Base-by-base conservation (phyloP, 2,888 invertebrate species). In the Sycophila texana region DNA sequence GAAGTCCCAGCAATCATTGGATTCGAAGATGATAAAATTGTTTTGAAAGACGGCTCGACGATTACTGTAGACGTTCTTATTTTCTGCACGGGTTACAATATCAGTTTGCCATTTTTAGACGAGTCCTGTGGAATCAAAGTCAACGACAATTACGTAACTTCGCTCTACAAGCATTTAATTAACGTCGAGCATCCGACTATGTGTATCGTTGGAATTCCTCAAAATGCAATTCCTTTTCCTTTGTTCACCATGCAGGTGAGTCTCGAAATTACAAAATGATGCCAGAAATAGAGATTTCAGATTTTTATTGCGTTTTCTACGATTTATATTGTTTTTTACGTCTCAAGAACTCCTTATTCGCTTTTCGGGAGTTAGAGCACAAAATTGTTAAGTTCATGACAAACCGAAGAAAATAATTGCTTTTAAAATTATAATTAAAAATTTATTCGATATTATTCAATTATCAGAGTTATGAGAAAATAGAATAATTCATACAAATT, bases 1-100 rank as follows among this genome's bases (percentile, higher is more conserved):
- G 61, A 76, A 7, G 76, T 76, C 0, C 22, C n/a, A 4, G 76
- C 73, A 7, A 65, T 80, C 14, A 70, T 70, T 1, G 66, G 57
- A 61, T 77, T 78, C 14, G 66, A 73, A n/a, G 18, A 58, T 39
- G 74, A 18, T 0, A 60, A 67, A 57, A 76, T 76, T 47, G 14
- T 80, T 67, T 94, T 96, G 83, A 87, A 91, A 53, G 95, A 95
- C 86, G 39, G 0, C 26, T 92, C 92, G 0, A 91, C 90, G 79
- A 92, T 94, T 83, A 91, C 92, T 13, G 91, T 94, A 16, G 95
- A 96, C 86, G 92, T 92, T 20, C 91, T 95, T 22, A 91, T 96
- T 82, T 93, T 94, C 86, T 95, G 95, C 86, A 96, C 96, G 86
- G 96, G 96, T 0, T 96, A 95, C 88, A 91, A 92, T 77, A 95